Conservation (phyloP, 2,888 invertebrate genomes). For the Drosophila putrida region DNA sequence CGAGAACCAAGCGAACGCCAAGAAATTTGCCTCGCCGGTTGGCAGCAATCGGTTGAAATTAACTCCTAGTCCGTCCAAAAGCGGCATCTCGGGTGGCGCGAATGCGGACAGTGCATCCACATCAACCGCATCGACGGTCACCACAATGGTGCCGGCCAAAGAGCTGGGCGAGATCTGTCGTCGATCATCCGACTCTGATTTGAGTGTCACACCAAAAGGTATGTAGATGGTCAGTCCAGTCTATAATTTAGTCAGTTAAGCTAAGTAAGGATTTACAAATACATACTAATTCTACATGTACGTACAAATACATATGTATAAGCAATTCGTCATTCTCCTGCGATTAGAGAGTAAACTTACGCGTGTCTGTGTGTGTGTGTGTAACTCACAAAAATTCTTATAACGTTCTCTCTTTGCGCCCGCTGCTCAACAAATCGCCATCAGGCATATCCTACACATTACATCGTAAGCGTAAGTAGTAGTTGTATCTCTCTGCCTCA, state of each 20-base stretch:
- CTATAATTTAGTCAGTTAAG: slow-evolving; percentile 6
- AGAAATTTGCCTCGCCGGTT: slow-evolving; percentile 74
- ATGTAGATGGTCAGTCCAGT: slow-evolving; percentile 67
- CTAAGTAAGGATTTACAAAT: slow-evolving; percentile 26
- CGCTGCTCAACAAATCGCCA: slow-evolving; percentile 56
- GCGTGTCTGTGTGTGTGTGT: slow-evolving; percentile 31
- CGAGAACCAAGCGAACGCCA: slow-evolving; percentile 60
- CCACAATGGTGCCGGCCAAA: slow-evolving; percentile 81
- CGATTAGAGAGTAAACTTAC: background rate
- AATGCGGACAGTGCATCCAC: slow-evolving; percentile 81
- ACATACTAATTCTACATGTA: background rate
- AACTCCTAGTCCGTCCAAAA: slow-evolving; percentile 87
- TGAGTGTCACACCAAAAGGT: slow-evolving; percentile 98
- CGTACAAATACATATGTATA: slow-evolving; percentile 1
- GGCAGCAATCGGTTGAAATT: slow-evolving; percentile 86
- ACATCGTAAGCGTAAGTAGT: slow-evolving; percentile 83
- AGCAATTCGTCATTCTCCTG: slow-evolving; percentile 5
- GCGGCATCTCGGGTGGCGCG: slow-evolving; percentile 62
- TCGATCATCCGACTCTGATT: slow-evolving; percentile 96
- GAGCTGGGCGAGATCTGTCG: slow-evolving; percentile 88
- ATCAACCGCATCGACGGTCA: slow-evolving; percentile 86
- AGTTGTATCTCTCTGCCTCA: slow-evolving; percentile 32
- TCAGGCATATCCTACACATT: slow-evolving; percentile 67
- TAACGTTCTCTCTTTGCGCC: slow-evolving; percentile 74
- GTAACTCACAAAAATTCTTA: slow-evolving; percentile 61